Evolutionary conservation across 2,888 invertebrate species (phyloP).

Genomic region (Cataglyphis rosenhaueri): DNA sequence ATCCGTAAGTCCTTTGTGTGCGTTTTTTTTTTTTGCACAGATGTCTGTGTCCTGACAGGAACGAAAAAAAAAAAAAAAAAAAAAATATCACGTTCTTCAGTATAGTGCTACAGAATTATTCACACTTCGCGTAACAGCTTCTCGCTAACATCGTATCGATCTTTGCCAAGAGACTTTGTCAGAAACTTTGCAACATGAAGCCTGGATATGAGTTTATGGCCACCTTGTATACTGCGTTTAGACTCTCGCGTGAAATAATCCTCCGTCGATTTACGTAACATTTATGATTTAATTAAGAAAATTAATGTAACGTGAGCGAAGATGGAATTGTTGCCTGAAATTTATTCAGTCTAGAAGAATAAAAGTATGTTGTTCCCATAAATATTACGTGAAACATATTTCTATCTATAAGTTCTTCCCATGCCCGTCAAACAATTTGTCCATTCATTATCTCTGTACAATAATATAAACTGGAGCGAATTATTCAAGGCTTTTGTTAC

Average conservation of each 20-base stretch:
- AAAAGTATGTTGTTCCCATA: background rate
- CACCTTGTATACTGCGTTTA: constrained; percentile 6
- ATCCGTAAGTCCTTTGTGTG: background rate
- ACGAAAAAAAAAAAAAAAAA: background rate
- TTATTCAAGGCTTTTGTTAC: background rate
- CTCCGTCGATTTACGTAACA: constrained; percentile 9
- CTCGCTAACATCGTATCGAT: background rate
- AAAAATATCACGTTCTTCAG: constrained; percentile 3
- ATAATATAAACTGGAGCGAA: background rate
- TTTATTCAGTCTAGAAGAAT: background rate
- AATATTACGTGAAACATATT: background rate
- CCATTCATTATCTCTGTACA: background rate
- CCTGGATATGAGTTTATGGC: background rate
- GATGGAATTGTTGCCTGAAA: background rate
- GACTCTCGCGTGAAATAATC: background rate
- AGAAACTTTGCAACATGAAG: constrained; percentile 1
- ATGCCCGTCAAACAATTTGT: background rate
- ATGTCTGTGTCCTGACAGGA: background rate
- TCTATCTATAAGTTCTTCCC: background rate
- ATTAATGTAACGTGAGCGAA: background rate
- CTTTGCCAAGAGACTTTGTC: background rate
- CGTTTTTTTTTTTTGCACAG: background rate
- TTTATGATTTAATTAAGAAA: constrained; percentile 9
- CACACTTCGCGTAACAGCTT: background rate
- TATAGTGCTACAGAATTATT: background rate